Percentiles rank a stretch among this genome's conserved stretches.
Evolutionary conservation across 2,113 vertebrate species (phyloP).

Genomic region (Carassius auratus): DNA sequence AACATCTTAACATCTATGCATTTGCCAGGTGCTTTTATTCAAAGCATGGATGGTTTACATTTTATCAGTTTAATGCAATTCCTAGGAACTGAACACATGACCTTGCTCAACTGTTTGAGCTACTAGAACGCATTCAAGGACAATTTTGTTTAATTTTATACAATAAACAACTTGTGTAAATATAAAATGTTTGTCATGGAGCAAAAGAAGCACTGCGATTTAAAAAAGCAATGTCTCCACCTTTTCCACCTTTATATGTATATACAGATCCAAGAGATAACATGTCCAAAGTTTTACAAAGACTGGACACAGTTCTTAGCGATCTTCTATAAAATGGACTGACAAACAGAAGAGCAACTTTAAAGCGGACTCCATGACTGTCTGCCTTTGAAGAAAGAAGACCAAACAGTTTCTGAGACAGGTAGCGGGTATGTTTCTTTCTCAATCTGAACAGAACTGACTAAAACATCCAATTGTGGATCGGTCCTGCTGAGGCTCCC

Average conservation of each 20-base stretch:
- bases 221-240: background rate
- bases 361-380: conserved; percentile 22
- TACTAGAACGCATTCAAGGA: background rate
- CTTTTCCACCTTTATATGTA: background rate
- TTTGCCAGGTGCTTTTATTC: background rate
- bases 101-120: background rate
- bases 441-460: conserved; percentile 29
- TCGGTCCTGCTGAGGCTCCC: conserved; percentile 1
- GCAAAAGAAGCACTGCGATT: background rate
- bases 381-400: conserved; percentile 6
- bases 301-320: conserved; percentile 19
- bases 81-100: background rate
- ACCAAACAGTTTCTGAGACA: conserved; percentile 29
- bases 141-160: background rate
- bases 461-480: conserved; percentile 35
- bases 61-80: background rate
- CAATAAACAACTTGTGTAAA: background rate
- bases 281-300: conserved; percentile 27
- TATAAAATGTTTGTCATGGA: background rate
- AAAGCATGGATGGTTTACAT: background rate
- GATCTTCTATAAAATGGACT: conserved; percentile 20
- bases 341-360: conserved; percentile 22
- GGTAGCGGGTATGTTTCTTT: conserved; percentile 21
- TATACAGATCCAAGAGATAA: conserved; percentile 15
- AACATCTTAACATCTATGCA: background rate